These are phyloP conservation scores for Synanthedon tipuliformis DNA, from an alignment of 2,888 invertebrate species.

Conservation along the genomic window DNA sequence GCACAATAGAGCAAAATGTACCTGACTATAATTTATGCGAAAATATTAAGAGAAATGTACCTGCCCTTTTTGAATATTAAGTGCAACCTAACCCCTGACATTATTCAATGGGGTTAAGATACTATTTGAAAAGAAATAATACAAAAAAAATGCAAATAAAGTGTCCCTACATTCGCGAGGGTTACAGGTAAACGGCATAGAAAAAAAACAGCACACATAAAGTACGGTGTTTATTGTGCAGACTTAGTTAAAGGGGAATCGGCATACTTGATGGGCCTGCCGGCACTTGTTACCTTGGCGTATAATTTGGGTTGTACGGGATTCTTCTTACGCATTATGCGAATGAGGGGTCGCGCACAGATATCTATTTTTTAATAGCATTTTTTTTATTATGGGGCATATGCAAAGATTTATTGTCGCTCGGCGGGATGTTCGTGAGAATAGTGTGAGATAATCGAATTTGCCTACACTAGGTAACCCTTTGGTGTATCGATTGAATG, in stretches of 20 bases:
- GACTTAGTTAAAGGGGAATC: slow-evolving; percentile 15
- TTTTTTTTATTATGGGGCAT: slow-evolving; percentile 55
- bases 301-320: slow-evolving; percentile 64
- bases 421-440: slow-evolving; percentile 65
- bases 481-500: slow-evolving; percentile 38
- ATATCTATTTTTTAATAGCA: slow-evolving; percentile 64
- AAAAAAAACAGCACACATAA: slow-evolving; percentile 50
- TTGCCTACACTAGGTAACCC: slow-evolving; percentile 64
- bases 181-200: slow-evolving; percentile 44
- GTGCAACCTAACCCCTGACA: slow-evolving; percentile 72
- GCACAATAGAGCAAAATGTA: slow-evolving; percentile 67
- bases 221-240: slow-evolving; percentile 32
- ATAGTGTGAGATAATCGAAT: slow-evolving; percentile 66
- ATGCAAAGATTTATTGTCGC: slow-evolving; percentile 68
- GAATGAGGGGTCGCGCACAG: slow-evolving; percentile 49
- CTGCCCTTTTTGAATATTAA: slow-evolving; percentile 72
- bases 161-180: slow-evolving; percentile 59
- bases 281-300: slow-evolving; percentile 63
- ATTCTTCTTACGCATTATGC: slow-evolving; percentile 62
- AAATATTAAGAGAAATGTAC: slow-evolving; percentile 71
- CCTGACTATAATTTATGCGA: slow-evolving; percentile 72
- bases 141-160: slow-evolving; percentile 68
- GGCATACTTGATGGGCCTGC: slow-evolving; percentile 30
- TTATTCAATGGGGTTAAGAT: slow-evolving; percentile 69
- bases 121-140: slow-evolving; percentile 66